A percentile compares a stretch with the other conserved stretches of the same genome.
These are phyloP conservation scores for Caerostris darwini DNA, from an alignment of 1,140 invertebrate species.

Conservation along the genomic window DNA sequence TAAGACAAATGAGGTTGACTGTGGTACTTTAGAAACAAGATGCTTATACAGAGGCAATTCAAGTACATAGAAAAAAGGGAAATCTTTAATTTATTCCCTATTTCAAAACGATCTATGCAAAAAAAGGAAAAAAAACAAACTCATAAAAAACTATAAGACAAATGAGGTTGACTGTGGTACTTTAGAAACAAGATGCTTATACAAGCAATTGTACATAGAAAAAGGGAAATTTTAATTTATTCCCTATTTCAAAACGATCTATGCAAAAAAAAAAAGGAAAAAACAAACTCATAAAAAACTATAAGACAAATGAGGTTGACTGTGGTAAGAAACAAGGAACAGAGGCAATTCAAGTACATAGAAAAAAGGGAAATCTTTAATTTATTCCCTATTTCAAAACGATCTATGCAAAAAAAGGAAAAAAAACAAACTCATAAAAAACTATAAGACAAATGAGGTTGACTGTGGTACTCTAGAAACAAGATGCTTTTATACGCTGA, in stretches of 20 bases:
- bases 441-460: constrained; percentile 31
- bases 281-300: too few relatives aligned
- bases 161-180: constrained; percentile 52
- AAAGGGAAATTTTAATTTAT: too few relatives aligned
- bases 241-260: too few relatives aligned
- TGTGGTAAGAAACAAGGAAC: too few relatives aligned
- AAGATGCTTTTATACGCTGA: constrained; percentile 38
- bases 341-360: too few relatives aligned
- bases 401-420: not conserved
- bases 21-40: too few relatives aligned
- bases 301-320: too few relatives aligned
- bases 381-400: not conserved
- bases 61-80: too few relatives aligned
- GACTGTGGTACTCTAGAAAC: constrained; percentile 55
- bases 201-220: too few relatives aligned
- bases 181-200: constrained; percentile 47
- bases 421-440: not conserved
- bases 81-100: not conserved
- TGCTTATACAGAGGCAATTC: too few relatives aligned
- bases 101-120: not conserved
- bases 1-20: too few relatives aligned
- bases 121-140: not conserved
- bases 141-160: not conserved
- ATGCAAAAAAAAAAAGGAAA: too few relatives aligned
- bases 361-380: not conserved